These are phyloP conservation scores for Aegithalos caudatus DNA, from an alignment of 2,113 vertebrate genomes.

Conservation along the genomic window DNA sequence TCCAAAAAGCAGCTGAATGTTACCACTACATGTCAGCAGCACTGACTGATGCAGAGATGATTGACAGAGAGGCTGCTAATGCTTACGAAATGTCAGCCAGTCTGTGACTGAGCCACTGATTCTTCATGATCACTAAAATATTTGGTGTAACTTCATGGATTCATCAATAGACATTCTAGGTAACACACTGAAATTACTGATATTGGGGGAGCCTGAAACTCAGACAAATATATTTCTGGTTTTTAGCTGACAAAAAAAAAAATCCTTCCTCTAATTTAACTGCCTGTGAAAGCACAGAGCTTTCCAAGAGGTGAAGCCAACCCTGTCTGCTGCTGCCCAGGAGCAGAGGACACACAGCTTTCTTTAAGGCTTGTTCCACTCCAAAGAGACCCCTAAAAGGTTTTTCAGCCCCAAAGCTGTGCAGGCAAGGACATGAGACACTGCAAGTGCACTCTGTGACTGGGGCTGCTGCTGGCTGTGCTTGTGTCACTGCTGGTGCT, in stretches of 20 bases:
- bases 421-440: neutral
- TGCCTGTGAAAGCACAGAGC: neutral
- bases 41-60: neutral
- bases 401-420: neutral
- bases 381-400: neutral
- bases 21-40: neutral
- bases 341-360: neutral
- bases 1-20: neutral
- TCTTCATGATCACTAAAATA: neutral
- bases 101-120: neutral
- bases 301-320: neutral
- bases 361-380: neutral
- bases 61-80: neutral
- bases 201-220: neutral
- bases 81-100: neutral
- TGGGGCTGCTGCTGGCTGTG: neutral
- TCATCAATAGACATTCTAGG: neutral
- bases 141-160: neutral
- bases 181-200: neutral
- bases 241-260: neutral
- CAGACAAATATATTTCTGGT: neutral
- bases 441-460: fast-evolving
- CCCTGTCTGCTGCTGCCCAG: neutral
- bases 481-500: neutral
- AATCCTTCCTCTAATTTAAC: neutral